A percentile compares a stretch with the other conserved stretches of the same genome.
Conservation (phyloP, 2,113 vertebrate species). For the Empidonax traillii region DNA sequence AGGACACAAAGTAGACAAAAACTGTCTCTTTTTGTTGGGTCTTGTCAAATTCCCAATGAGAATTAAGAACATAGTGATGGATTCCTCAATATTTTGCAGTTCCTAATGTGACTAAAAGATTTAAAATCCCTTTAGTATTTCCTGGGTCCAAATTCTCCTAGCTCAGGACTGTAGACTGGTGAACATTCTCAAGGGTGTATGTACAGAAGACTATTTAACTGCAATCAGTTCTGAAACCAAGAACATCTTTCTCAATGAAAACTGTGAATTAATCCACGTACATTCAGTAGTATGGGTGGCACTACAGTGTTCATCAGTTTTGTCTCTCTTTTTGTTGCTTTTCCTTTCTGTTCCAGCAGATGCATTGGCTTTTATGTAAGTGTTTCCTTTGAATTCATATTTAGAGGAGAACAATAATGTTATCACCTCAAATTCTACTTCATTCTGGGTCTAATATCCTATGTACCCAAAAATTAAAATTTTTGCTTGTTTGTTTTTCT, state of each 20-base stretch:
- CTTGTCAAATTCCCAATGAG: not conserved
- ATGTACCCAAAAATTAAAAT: not conserved
- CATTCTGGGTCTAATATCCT: not conserved
- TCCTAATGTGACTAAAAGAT: not conserved
- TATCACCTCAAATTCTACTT: not conserved
- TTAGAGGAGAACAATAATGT: not conserved
- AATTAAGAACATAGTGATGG: not conserved
- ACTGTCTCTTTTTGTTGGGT: not conserved
- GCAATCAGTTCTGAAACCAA: not conserved
- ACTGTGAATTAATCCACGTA: not conserved
- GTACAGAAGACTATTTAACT: not conserved
- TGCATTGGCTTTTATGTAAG: not conserved
- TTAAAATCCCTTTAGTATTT: not conserved
- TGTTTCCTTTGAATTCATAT: not conserved
- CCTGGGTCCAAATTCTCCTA: not conserved
- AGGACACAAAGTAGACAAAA: not conserved
- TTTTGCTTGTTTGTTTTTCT: not conserved
- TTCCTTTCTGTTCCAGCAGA: not conserved
- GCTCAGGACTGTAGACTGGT: not conserved
- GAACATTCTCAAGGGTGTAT: fast-evolving
- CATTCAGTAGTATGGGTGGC: not conserved
- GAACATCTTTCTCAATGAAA: not conserved
- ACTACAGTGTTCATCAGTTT: not conserved
- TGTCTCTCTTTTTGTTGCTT: fast-evolving
- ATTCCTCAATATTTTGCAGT: not conserved